Conservation (phyloP, 2,888 invertebrate species). For the Flexamia atlantica region DNA sequence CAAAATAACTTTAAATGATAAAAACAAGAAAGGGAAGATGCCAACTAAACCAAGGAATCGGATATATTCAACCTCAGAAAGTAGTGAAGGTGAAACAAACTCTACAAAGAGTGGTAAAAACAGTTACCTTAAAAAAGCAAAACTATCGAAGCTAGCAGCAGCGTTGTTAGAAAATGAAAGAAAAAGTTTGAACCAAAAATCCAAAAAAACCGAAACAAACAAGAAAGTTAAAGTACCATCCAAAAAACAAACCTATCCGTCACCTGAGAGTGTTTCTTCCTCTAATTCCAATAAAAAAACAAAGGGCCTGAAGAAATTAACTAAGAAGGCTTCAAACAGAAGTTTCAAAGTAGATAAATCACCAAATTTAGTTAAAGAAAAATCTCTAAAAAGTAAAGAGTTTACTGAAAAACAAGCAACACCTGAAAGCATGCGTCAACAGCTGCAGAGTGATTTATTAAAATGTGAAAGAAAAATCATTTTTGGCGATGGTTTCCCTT, state of each 20-base stretch:
- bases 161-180: slow-evolving; percentile 40
- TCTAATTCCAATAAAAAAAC: not conserved
- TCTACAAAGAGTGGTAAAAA: not conserved
- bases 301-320: not conserved
- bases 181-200: not conserved
- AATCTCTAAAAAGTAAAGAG: not conserved
- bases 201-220: not conserved
- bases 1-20: not conserved
- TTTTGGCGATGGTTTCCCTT: slow-evolving; percentile 28
- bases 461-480: slow-evolving; percentile 32
- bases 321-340: not conserved
- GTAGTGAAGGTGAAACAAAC: slow-evolving; percentile 11
- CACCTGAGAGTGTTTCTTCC: not conserved
- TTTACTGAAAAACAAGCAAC: slow-evolving; percentile 1
- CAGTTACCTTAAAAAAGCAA: not conserved
- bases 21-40: not conserved
- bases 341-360: not conserved
- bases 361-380: not conserved
- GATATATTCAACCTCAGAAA: slow-evolving; percentile 32
- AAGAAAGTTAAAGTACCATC: not conserved
- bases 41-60: not conserved
- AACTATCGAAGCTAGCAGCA: slow-evolving; percentile 17
- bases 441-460: slow-evolving; percentile 41
- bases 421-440: slow-evolving; percentile 40
- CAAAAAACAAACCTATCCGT: not conserved